phyloP scores from a whole-genome alignment of 2,888 invertebrate genomes.

The Copidosoma aretas region DNA sequence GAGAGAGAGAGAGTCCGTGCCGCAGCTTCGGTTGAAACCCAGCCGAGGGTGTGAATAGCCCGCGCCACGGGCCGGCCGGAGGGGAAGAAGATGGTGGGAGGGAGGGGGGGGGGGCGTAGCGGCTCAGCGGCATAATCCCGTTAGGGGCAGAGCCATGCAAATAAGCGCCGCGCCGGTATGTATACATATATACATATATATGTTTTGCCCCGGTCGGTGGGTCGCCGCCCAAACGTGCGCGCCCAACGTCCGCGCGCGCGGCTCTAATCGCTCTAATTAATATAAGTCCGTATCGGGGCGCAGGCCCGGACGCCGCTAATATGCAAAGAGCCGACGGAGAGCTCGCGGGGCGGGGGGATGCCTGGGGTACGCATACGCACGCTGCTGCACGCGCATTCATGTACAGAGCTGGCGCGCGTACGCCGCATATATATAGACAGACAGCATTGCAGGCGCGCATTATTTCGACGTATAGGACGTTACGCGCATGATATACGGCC shows the following conservation, averaged over 20 bases:
- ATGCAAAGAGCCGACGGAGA: neutral
- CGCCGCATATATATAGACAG: neutral
- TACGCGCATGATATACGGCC: no score
- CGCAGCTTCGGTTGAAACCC: conserved; percentile 3
- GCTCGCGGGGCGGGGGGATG: no score
- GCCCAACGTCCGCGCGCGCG: conserved; percentile 46
- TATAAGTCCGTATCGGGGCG: conserved; percentile 50
- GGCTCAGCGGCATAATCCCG: conserved; percentile 54
- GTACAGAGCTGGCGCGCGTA: no score
- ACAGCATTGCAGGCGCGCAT: neutral
- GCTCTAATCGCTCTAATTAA: conserved; percentile 60
- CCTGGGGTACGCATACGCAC: no score
- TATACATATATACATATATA: no score
- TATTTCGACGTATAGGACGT: neutral
- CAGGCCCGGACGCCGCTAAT: neutral
- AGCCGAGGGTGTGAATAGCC: conserved; percentile 1
- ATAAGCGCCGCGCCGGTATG: conserved; percentile 47
- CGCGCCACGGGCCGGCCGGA: neutral
- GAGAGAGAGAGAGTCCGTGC: neutral
- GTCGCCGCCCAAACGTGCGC: conserved; percentile 29
- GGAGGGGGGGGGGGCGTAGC: conserved; percentile 49
- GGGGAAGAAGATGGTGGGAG: conserved; percentile 36
- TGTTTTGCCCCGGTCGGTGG: conserved; percentile 42
- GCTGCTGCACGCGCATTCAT: no score
- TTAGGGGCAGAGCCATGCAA: conserved; percentile 59